Evolutionary conservation across 2,888 invertebrate species (phyloP).

Genomic region (Bugula neritina): DNA sequence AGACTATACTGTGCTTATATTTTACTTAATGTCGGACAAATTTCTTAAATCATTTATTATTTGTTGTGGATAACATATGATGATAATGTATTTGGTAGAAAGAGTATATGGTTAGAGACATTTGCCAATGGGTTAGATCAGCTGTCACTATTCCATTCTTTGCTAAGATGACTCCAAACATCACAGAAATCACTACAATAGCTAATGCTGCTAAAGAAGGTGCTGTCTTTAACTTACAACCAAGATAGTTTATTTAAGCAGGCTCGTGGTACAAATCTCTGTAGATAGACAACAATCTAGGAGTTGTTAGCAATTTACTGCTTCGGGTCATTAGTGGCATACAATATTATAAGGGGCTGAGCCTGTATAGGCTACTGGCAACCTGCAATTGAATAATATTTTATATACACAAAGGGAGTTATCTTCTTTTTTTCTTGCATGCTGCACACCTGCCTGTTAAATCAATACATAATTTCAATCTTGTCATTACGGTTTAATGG

Average conservation of each 20-base stretch:
- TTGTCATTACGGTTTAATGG: too few relatives aligned
- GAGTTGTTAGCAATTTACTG: too few relatives aligned
- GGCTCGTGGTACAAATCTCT: too few relatives aligned
- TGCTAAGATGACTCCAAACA: slow-evolving; percentile 93
- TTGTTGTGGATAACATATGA: not conserved
- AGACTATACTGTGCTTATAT: not conserved
- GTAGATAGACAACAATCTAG: too few relatives aligned
- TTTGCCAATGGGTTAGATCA: slow-evolving; percentile 81
- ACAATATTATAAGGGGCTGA: too few relatives aligned
- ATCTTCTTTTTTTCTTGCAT: too few relatives aligned
- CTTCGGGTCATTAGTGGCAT: too few relatives aligned
- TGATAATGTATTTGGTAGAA: slow-evolving; percentile 16
- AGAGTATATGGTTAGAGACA: slow-evolving; percentile 72
- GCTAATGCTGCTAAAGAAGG: slow-evolving; percentile 84
- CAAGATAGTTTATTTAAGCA: not conserved
- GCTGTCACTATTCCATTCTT: slow-evolving; percentile 90
- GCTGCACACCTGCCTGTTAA: too few relatives aligned
- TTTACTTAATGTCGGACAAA: not conserved
- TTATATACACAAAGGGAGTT: too few relatives aligned
- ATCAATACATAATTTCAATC: too few relatives aligned
- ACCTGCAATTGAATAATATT: too few relatives aligned
- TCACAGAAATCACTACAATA: slow-evolving; percentile 83
- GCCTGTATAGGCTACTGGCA: too few relatives aligned
- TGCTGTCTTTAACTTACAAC: slow-evolving; percentile 46
- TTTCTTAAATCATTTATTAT: not conserved